Percentiles rank a stretch among this genome's conserved stretches.
phyloP scores from a whole-genome alignment of 2,113 vertebrate species.

The Bucco capensis region DNA sequence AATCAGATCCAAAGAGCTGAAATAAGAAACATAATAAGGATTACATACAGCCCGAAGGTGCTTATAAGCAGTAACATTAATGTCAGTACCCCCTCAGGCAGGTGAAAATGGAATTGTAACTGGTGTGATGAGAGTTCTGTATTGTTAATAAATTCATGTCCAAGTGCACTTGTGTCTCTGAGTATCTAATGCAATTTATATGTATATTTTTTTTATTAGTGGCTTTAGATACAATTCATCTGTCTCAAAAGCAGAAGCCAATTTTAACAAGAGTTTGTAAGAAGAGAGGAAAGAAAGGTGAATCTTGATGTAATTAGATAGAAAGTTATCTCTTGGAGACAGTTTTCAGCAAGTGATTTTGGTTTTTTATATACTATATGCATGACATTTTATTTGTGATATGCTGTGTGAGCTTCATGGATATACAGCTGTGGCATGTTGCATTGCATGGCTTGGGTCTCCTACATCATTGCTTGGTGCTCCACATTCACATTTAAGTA shows the following conservation, averaged over 20 bases:
- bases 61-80: neutral
- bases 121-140: conserved; percentile 5
- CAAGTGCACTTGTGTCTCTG: neutral
- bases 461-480: neutral
- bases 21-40: neutral
- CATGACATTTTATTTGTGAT: neutral
- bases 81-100: neutral
- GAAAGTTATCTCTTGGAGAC: neutral
- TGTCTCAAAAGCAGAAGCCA: neutral
- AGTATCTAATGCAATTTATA: neutral
- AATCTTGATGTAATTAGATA: neutral
- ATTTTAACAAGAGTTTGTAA: neutral
- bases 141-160: neutral
- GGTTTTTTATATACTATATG: no score
- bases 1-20: neutral
- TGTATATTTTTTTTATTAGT: conserved; percentile 6
- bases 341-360: neutral
- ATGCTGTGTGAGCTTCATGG: neutral
- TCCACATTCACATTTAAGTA: neutral
- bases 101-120: conserved; percentile 45
- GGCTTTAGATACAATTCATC: neutral
- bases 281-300: neutral
- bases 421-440: neutral
- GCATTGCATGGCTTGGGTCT: neutral
- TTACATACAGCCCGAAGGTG: neutral